Conservation (phyloP, 2,797 vertebrate genomes). For the Pampus argenteus region DNA sequence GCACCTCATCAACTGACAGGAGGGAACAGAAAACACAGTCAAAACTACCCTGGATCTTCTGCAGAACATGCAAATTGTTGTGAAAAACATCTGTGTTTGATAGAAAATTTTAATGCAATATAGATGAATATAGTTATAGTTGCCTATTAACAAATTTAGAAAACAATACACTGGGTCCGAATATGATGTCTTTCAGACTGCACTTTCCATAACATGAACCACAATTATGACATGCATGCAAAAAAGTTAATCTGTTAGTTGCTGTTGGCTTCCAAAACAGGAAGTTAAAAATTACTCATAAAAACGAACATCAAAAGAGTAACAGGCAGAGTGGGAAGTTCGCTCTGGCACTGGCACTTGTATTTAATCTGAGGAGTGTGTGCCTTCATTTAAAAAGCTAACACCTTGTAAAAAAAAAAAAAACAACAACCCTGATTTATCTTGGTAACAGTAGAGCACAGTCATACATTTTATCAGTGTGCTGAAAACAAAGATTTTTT, state of each 20-base stretch:
- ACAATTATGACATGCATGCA: conserved; percentile 25
- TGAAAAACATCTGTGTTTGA: conserved; percentile 14
- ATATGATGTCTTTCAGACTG: no score
- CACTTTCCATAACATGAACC: conserved; percentile 14
- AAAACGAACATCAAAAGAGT: conserved; percentile 77
- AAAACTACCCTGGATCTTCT: conserved; percentile 22
- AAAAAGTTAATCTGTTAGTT: conserved; percentile 41
- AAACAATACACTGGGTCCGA: conserved; percentile 12
- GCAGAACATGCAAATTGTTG: conserved; percentile 12
- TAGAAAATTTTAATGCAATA: conserved; percentile 11
- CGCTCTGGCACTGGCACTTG: conserved; percentile 38
- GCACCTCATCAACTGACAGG: conserved; percentile 69
- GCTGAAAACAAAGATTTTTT: neutral
- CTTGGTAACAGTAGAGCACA: neutral
- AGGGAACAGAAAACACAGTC: conserved; percentile 35
- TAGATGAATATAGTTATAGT: neutral
- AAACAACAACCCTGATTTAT: conserved; percentile 24
- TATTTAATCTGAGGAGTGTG: conserved; percentile 41
- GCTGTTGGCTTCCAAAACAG: conserved; percentile 54
- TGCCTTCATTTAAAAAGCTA: conserved; percentile 56
- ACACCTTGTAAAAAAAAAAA: conserved; percentile 71
- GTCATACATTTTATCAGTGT: neutral
- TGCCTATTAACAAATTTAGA: conserved; percentile 1
- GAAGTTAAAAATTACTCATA: conserved; percentile 68
- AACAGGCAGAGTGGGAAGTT: conserved; percentile 53